Conservation (phyloP, 2,888 invertebrate genomes). For the Idaea biselata region DNA sequence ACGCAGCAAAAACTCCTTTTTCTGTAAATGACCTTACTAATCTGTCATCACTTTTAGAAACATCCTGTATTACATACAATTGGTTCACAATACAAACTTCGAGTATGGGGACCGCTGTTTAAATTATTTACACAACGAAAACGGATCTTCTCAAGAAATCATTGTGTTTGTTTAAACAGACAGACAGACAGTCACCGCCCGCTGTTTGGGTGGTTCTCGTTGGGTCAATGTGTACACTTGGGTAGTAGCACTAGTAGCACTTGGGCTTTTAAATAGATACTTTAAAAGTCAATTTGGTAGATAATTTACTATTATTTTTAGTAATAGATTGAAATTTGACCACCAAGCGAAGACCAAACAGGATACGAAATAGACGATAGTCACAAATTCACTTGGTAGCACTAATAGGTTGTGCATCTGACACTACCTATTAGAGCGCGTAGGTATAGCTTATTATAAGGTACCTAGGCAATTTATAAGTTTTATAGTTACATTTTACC, state of each 20-base stretch:
- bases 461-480: too few relatives aligned
- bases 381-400: too few relatives aligned
- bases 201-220: conserved; percentile 15
- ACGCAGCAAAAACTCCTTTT: too few relatives aligned
- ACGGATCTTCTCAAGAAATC: conserved; percentile 25
- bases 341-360: too few relatives aligned
- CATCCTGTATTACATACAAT: background rate
- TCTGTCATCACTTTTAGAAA: background rate
- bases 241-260: too few relatives aligned
- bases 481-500: too few relatives aligned
- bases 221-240: conserved; percentile 5
- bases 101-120: conserved; percentile 16
- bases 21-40: too few relatives aligned
- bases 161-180: conserved; percentile 23
- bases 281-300: background rate
- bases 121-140: conserved; percentile 24
- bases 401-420: too few relatives aligned
- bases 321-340: background rate
- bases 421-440: too few relatives aligned
- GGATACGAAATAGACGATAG: too few relatives aligned
- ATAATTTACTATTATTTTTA: background rate
- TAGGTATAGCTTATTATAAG: too few relatives aligned
- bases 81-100: background rate
- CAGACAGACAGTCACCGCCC: conserved; percentile 24
- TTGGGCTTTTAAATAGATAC: conserved; percentile 8